A percentile compares a stretch with the other conserved stretches of the same genome.
phyloP scores from a whole-genome alignment of 1,140 invertebrate genomes.

The Solen grandis region DNA sequence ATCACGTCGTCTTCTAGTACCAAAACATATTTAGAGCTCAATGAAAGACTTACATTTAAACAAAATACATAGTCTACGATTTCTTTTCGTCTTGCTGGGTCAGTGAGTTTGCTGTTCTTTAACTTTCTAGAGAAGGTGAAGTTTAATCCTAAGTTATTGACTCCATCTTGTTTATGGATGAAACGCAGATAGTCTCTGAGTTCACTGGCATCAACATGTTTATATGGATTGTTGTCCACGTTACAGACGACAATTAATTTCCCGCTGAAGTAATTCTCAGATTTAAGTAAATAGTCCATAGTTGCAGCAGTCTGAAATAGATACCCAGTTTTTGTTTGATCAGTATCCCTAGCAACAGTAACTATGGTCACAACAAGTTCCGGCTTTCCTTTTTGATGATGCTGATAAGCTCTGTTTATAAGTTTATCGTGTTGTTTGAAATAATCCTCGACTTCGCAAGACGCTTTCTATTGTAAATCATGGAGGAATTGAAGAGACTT shows the following conservation, averaged over 20 bases:
- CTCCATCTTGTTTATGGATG: slow-evolving; percentile 45
- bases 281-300: slow-evolving; percentile 40
- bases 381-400: not conserved
- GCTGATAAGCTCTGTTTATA: no score
- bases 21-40: slow-evolving; percentile 46
- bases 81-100: slow-evolving; percentile 32
- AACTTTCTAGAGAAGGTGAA: not conserved
- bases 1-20: slow-evolving; percentile 63
- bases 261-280: slow-evolving; percentile 22
- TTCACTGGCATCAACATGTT: slow-evolving; percentile 44
- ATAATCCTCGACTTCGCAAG: slow-evolving; percentile 3
- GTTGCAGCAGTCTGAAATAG: slow-evolving; percentile 46
- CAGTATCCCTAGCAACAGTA: not conserved
- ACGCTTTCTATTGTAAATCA: not conserved
- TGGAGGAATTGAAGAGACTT: not conserved
- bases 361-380: slow-evolving; percentile 17
- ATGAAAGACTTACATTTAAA: slow-evolving; percentile 25
- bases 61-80: slow-evolving; percentile 59
- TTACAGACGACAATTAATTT: slow-evolving; percentile 57
- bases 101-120: not conserved
- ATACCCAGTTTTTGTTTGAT: slow-evolving; percentile 18
- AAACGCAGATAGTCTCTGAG: slow-evolving; percentile 53
- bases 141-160: slow-evolving; percentile 11
- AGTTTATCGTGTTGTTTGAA: not conserved
- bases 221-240: slow-evolving; percentile 43